Conservation (phyloP, 2,888 invertebrate genomes). For the Druceiella hillmani region DNA sequence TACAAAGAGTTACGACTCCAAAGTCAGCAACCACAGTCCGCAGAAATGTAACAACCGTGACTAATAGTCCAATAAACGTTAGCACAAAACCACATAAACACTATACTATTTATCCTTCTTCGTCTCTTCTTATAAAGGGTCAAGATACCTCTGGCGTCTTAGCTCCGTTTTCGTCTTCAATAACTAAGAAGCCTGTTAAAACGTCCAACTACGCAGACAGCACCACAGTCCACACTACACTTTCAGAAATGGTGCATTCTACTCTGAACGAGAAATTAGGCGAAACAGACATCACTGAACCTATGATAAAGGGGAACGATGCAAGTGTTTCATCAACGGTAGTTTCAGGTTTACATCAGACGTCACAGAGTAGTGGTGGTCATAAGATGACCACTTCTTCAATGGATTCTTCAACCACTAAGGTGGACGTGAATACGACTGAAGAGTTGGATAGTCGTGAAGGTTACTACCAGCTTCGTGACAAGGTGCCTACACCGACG, state of each 20-base stretch:
- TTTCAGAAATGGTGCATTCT: constrained; percentile 1
- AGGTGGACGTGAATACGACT: constrained; percentile 33
- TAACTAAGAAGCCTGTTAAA: constrained; percentile 29
- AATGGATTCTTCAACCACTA: constrained; percentile 35
- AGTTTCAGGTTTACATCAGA: constrained; percentile 36
- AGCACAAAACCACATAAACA: constrained; percentile 43
- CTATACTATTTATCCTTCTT: constrained; percentile 49
- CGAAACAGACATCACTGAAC: constrained; percentile 29
- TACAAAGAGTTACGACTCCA: constrained; percentile 28
- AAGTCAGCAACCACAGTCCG: constrained; percentile 31
- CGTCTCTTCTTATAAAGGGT: constrained; percentile 40
- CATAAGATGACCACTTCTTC: constrained; percentile 31
- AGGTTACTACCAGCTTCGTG: constrained; percentile 45
- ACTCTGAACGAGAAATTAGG: not conserved
- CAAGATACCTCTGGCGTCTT: constrained; percentile 49
- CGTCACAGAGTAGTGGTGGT: constrained; percentile 34
- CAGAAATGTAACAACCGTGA: constrained; percentile 31
- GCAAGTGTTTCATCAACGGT: constrained; percentile 31
- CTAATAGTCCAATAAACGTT: constrained; percentile 22
- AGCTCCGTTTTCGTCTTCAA: not conserved
- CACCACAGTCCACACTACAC: constrained; percentile 10
- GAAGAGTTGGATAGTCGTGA: constrained; percentile 47
- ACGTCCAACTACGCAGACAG: constrained; percentile 35
- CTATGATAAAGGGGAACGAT: constrained; percentile 31
- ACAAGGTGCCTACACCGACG: constrained; percentile 41